A percentile compares a stretch with the other conserved stretches of the same genome.
Evolutionary conservation across 2,113 vertebrate species (phyloP).

Genomic region (Myiagra hebetior): DNA sequence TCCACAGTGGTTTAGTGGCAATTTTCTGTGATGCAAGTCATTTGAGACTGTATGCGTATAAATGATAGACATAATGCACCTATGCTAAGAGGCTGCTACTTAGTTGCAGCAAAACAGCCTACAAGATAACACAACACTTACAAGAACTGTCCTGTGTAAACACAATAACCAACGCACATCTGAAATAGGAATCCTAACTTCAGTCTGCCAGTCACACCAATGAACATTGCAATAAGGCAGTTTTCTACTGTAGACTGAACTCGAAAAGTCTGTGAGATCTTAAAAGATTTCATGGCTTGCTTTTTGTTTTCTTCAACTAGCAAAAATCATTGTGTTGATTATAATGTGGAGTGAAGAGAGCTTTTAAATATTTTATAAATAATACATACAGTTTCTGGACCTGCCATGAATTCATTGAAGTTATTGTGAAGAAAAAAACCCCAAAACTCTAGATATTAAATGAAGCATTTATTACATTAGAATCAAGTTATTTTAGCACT

Average conservation of each 20-base stretch:
- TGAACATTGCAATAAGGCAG: neutral
- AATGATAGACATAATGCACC: neutral
- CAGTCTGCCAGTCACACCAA: neutral
- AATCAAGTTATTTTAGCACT: neutral
- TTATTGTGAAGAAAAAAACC: fast-evolving
- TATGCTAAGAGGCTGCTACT: neutral
- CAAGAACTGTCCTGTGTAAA: neutral
- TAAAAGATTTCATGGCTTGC: neutral
- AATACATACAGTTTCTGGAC: neutral
- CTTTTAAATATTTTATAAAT: neutral
- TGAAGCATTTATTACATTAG: neutral
- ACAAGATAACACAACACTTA: neutral
- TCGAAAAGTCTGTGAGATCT: neutral
- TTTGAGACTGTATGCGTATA: neutral
- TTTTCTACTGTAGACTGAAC: neutral
- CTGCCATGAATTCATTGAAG: neutral
- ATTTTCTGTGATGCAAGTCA: neutral
- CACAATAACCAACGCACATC: neutral
- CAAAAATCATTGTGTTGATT: neutral
- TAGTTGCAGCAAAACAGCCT: neutral
- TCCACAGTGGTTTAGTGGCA: neutral
- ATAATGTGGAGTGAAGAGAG: neutral
- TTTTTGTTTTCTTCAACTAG: neutral
- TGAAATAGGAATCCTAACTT: neutral
- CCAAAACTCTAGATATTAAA: neutral